Evolutionary conservation across 2,113 vertebrate species (phyloP), one percentile per base, ranked within the genome.

Genomic region (Henicopernis longicauda): DNA sequence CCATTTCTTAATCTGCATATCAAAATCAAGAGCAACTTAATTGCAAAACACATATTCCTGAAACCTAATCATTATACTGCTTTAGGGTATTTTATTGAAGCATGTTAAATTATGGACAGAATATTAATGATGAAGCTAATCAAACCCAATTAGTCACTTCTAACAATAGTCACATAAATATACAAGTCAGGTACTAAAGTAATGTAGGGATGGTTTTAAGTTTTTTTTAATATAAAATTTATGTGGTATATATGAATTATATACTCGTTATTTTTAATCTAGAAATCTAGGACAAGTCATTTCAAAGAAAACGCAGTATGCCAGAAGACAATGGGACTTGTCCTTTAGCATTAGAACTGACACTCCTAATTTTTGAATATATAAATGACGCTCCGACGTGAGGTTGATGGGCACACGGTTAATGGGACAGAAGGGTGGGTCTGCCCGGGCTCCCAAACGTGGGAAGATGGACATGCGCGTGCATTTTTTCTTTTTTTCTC

Each of bases 1-100:
- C 98, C 98, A 98, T 98, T 98, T 98, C 98, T 98, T 98, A 98
- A 98, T 98, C 98, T 98, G 98, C 98, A 98, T 98, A 98, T 98
- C 98, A 98, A 98, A 98, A 98, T 98, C 98, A 98, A 98, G 98
- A 98, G 97, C 98, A 98, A 98, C 98, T 98, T 98, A 98, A 98
- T 98, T 98, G 98, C 98, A 98, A 98, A 98, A 98, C 98, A 98
- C 98, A 98, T 98, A 98, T 98, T 98, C 98, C 98, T 98, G 98
- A 98, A 98, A 98, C 98, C 98, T 98, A 98, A 98, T 98, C 98
- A 98, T 98, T 98, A 98, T 98, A 98, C 98, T 98, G 98, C 98
- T 98, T 98, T 98, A 98, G 98, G 98, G 98, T 98, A 98, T 98
- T 98, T 98, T 98, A 98, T 98, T 98, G 98, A 98, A 98, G 98